These are phyloP conservation scores for Pandemis heparana DNA, from an alignment of 2,888 invertebrate genomes.

Conservation along the genomic window DNA sequence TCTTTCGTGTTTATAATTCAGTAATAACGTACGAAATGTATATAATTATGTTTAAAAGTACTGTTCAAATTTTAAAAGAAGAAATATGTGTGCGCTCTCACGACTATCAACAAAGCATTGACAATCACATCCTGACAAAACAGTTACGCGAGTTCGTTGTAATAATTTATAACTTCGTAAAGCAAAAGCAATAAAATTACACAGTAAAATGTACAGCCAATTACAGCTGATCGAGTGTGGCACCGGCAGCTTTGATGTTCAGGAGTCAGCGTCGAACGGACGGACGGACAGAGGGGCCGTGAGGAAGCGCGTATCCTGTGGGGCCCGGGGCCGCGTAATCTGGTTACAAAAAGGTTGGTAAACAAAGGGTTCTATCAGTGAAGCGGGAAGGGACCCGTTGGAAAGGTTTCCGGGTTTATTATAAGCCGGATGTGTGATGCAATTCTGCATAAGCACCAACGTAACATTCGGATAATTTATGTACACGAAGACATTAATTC, in stretches of 20 bases:
- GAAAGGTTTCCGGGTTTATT: constrained; percentile 17
- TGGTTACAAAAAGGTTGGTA: constrained; percentile 40
- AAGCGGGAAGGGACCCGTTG: constrained; percentile 12
- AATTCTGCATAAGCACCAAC: background rate
- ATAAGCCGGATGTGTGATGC: constrained; percentile 7
- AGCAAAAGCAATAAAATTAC: background rate
- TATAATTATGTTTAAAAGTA: too few species aligned
- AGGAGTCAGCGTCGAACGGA: background rate
- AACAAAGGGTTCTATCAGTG: constrained; percentile 22
- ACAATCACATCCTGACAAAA: background rate
- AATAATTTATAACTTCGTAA: constrained; percentile 8
- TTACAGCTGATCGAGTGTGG: constrained; percentile 24
- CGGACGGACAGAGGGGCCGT: constrained; percentile 20
- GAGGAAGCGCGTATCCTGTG: constrained; percentile 28
- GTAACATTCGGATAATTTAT: background rate
- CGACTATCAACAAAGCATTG: background rate
- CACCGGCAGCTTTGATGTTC: constrained; percentile 21
- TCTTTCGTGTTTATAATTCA: too few species aligned
- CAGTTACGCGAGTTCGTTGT: background rate
- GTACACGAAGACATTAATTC: too few species aligned
- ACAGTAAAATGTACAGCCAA: constrained; percentile 9
- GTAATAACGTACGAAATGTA: too few species aligned
- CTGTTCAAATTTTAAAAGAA: too few species aligned
- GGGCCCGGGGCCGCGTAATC: constrained; percentile 11
- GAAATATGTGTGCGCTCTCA: too few species aligned